phyloP scores from a whole-genome alignment of 2,113 vertebrate genomes.

The Montifringilla adamsi region DNA sequence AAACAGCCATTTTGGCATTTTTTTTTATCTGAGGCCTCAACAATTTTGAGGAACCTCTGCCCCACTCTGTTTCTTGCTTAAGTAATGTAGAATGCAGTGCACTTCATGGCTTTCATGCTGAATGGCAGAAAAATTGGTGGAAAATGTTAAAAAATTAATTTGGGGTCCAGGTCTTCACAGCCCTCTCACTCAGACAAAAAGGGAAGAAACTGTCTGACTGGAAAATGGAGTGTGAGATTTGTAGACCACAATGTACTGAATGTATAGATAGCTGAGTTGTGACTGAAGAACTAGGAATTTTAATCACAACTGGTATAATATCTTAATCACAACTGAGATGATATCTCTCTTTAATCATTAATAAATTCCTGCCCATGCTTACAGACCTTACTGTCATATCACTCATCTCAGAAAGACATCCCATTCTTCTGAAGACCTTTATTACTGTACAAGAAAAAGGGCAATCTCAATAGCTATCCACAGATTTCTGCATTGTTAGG shows the following conservation, averaged over 20 bases:
- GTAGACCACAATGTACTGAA: background rate
- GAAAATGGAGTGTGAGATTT: background rate
- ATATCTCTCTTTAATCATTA: background rate
- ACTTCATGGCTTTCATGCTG: background rate
- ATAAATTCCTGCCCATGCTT: background rate
- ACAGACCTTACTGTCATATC: background rate
- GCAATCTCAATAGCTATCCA: background rate
- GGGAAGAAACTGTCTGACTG: background rate
- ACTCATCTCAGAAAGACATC: background rate
- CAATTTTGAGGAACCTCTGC: background rate
- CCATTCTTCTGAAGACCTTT: background rate
- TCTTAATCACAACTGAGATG: background rate
- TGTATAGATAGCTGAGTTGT: background rate
- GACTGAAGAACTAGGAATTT: background rate
- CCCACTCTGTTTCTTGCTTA: background rate
- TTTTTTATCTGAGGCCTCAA: background rate
- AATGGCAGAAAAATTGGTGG: background rate
- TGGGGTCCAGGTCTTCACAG: background rate
- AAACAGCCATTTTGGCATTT: background rate
- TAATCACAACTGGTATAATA: background rate
- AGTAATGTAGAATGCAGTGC: background rate
- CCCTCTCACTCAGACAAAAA: background rate
- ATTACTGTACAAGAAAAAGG: background rate
- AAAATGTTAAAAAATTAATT: background rate
- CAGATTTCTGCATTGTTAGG: background rate